Evolutionary conservation across 2,113 vertebrate species (phyloP).

Genomic region (Amazona vittata): DNA sequence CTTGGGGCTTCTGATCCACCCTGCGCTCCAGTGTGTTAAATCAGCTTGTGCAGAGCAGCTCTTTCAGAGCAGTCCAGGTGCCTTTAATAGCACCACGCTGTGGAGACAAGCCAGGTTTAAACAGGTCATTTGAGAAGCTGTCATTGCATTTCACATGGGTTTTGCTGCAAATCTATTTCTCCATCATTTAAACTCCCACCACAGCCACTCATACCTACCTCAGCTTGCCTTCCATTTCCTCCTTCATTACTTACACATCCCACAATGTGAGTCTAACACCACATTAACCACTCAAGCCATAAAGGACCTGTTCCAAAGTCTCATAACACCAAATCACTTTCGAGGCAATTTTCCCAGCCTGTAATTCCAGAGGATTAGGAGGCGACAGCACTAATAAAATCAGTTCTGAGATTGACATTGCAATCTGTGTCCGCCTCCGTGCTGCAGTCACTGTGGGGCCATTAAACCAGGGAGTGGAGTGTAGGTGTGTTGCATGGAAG

Average conservation of each 20-base stretch:
- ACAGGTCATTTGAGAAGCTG: background rate
- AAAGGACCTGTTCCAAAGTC: background rate
- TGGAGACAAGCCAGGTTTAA: background rate
- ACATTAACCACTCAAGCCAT: background rate
- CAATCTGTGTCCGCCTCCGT: background rate
- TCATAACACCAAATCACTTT: background rate
- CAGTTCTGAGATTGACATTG: background rate
- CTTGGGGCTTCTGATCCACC: background rate
- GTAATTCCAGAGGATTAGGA: background rate
- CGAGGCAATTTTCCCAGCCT: background rate
- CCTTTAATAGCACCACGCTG: accelerated
- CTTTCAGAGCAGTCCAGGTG: background rate
- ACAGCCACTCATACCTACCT: background rate
- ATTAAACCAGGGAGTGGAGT: background rate
- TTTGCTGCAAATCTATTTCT: background rate
- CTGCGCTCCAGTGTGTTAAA: background rate
- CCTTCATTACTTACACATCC: background rate
- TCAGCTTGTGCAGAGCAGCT: background rate
- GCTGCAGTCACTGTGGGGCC: background rate
- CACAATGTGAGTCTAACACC: accelerated
- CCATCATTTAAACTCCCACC: background rate
- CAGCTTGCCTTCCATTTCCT: background rate
- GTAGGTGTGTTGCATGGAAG: background rate
- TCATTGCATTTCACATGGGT: background rate
- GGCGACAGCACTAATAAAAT: background rate